A percentile compares a stretch with the other conserved stretches of the same genome.
These are phyloP conservation scores for Pseudeuparius sepicola DNA, from an alignment of 2,888 invertebrate genomes.

Conservation along the genomic window DNA sequence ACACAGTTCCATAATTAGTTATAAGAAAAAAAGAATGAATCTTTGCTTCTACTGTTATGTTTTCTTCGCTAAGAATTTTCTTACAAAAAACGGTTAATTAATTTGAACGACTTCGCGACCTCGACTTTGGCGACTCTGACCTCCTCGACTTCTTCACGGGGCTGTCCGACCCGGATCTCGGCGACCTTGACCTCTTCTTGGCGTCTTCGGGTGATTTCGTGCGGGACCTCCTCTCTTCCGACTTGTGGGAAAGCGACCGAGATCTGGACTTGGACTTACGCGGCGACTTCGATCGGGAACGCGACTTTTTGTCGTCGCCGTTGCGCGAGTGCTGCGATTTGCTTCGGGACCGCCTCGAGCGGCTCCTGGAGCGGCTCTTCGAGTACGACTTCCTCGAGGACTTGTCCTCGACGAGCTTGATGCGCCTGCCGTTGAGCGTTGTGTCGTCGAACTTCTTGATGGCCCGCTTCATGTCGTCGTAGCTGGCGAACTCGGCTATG, in stretches of 20 bases:
- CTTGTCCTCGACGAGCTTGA: conserved; percentile 79
- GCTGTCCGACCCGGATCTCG: too few species aligned
- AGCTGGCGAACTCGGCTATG: conserved; percentile 88
- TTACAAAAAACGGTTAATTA: too few species aligned
- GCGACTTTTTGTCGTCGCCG: conserved; percentile 38
- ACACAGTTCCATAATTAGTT: too few species aligned
- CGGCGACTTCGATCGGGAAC: conserved; percentile 29
- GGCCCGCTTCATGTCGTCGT: conserved; percentile 86
- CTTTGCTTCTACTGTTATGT: too few species aligned
- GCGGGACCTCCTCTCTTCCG: too few species aligned
- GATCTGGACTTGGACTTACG: conserved; percentile 20
- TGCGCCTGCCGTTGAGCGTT: conserved; percentile 84
- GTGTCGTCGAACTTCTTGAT: conserved; percentile 90
- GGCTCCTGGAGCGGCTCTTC: conserved; percentile 21
- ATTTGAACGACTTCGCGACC: too few species aligned
- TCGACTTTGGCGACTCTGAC: too few species aligned
- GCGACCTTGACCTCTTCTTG: conserved; percentile 19
- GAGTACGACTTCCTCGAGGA: conserved; percentile 47
- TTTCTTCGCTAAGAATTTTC: too few species aligned
- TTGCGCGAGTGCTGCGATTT: conserved; percentile 46
- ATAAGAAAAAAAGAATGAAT: too few species aligned
- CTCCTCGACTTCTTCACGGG: too few species aligned
- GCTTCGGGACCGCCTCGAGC: conserved; percentile 40
- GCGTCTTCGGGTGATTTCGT: conserved; percentile 16
- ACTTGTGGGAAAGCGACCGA: conserved; percentile 48